Percentiles rank a stretch among this genome's conserved stretches.
phyloP scores from a whole-genome alignment of 2,113 vertebrate species.

The Hypanus sabinus region DNA sequence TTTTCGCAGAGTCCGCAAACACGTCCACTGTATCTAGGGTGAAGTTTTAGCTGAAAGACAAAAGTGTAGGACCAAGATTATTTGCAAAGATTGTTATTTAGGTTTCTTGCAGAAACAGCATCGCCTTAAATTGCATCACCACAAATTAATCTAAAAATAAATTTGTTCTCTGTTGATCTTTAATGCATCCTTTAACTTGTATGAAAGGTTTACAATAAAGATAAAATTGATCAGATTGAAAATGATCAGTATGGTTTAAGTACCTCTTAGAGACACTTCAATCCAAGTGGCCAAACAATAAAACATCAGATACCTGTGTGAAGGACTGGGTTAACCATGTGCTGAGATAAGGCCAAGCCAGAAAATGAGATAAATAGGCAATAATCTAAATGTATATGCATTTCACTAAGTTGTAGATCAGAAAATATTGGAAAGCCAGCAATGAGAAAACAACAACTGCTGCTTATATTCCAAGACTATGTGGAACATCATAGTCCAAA shows the following conservation, averaged over 20 bases:
- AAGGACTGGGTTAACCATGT: background rate
- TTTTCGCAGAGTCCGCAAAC: constrained; percentile 18
- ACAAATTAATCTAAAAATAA: background rate
- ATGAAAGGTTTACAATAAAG: background rate
- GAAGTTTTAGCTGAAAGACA: constrained; percentile 7
- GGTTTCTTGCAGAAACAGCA: background rate
- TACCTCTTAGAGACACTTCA: background rate
- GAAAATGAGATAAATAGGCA: background rate
- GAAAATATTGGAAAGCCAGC: background rate
- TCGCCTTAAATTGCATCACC: background rate
- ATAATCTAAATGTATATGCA: background rate
- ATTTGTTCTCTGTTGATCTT: background rate
- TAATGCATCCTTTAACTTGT: background rate
- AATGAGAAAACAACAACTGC: background rate
- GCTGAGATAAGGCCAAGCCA: background rate
- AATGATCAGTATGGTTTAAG: background rate
- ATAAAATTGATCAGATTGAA: background rate
- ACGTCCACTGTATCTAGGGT: background rate
- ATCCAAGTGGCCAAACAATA: background rate
- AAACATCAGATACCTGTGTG: background rate
- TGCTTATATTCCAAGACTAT: background rate
- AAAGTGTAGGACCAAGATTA: background rate
- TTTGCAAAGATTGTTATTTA: background rate
- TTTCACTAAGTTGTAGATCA: background rate
- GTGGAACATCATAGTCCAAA: background rate